Evolutionary conservation across 2,888 invertebrate species (phyloP).

Genomic region (Heteromyza rotundicornis): DNA sequence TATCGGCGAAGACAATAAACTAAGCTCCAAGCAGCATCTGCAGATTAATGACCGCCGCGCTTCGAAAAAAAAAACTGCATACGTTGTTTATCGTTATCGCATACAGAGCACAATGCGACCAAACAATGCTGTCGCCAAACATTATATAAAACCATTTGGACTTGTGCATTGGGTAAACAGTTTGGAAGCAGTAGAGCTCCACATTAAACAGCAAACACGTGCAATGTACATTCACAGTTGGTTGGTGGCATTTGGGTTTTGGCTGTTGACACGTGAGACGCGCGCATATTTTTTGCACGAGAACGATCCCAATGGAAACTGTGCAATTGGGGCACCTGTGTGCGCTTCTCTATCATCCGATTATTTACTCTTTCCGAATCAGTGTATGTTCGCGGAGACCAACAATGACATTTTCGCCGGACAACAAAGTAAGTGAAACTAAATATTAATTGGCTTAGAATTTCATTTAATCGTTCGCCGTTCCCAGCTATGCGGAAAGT

Average conservation of each 20-base stretch:
- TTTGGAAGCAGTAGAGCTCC: too few relatives aligned
- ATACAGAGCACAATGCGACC: neutral
- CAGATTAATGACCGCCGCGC: constrained; percentile 1
- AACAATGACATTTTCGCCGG: constrained; percentile 38
- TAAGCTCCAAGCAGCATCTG: neutral
- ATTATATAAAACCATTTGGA: too few relatives aligned
- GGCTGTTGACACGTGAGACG: constrained; percentile 13
- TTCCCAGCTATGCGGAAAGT: constrained; percentile 23
- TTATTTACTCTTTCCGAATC: constrained; percentile 45
- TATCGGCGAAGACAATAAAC: neutral
- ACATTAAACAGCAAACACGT: too few relatives aligned
- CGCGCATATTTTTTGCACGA: neutral
- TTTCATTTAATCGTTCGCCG: neutral
- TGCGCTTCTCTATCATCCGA: too few relatives aligned
- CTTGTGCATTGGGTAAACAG: too few relatives aligned
- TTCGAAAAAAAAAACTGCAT: neutral
- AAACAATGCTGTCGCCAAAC: neutral
- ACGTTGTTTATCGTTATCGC: neutral
- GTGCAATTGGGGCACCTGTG: too few relatives aligned
- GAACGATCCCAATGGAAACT: too few relatives aligned
- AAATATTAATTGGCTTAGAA: neutral
- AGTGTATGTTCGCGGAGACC: constrained; percentile 43
- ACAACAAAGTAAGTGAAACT: constrained; percentile 33
- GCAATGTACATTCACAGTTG: neutral
- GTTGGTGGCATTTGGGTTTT: constrained; percentile 3